Base-by-base conservation (phyloP, 2,797 vertebrate species). In the Rhynchonycteris naso region DNA sequence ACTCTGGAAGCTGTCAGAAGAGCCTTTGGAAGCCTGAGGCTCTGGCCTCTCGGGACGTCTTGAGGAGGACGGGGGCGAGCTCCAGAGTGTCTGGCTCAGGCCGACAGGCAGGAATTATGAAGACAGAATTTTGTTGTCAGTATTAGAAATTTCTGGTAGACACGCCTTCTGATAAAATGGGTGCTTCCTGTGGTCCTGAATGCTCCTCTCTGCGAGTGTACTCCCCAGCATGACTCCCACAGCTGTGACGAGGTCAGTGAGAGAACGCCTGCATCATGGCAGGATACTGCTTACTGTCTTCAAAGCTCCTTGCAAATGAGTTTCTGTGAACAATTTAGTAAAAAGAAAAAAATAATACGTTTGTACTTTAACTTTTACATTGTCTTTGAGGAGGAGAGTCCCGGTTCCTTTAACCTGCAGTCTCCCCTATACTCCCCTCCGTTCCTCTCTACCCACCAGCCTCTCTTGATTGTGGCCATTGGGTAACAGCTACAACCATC, bases 171-270 rank as follows among this genome's bases (percentile, higher is more conserved):
- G 13, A 11, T 66, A 13, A 15, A 52, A 16, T 4, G 7, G 5
- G 71, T 52, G 10, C 30, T 52, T 63, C 33, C 68, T 18, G 12
- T 4, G 15, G 87, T 26, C 0, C 38, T 6, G 21, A 35, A 21
- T 1, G 1, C 71, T 26, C 11, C 0, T 11, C 52, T 59, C 78
- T 88, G 69, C 21, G 54, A 13, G 10, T 2, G 7, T 1, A 1
- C 26, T 15, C 58, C 1, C 4, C 0, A 18, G 43, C 28, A 4
- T 1, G 61, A 35, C 33, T 19, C 52, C 24, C 38, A 3, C 6
- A 13, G 72, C 66, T 56, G 11, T 10, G 76, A 47, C 28, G 2
- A 1, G 4, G 33, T 24, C 28, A 5, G 74, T 7, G 54, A 2
- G 8, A 12, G 52, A 24, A 9, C 50, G 38, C 58, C 18, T 30